phyloP scores from a whole-genome alignment of 2,888 invertebrate species.

The Aspidiotus destructor region DNA sequence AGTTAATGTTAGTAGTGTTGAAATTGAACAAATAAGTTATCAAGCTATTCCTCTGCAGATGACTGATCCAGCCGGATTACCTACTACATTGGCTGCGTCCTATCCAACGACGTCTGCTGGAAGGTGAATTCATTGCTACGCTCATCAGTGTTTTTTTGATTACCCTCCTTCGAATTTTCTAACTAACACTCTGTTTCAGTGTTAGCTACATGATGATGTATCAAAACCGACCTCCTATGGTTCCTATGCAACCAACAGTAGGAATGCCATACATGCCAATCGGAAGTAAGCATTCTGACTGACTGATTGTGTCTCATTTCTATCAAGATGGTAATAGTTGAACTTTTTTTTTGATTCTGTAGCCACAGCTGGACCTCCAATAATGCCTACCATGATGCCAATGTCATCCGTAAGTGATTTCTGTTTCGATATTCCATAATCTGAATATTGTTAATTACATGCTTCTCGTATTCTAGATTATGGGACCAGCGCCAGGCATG shows the following conservation, averaged over 20 bases:
- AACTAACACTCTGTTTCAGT: slow-evolving; percentile 12
- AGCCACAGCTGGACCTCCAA: slow-evolving; percentile 50
- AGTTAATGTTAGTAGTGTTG: too few species aligned
- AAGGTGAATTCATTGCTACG: slow-evolving; percentile 3
- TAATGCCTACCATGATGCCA: slow-evolving; percentile 61
- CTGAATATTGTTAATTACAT: neutral
- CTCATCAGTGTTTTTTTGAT: neutral
- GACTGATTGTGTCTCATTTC: neutral
- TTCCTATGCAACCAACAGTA: slow-evolving; percentile 48
- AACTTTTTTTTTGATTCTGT: slow-evolving; percentile 39
- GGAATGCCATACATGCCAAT: slow-evolving; percentile 47
- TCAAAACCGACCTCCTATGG: slow-evolving; percentile 74
- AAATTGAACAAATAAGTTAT: too few species aligned
- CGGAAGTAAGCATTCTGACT: slow-evolving; percentile 37
- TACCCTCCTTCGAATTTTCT: neutral
- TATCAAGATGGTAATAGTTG: neutral
- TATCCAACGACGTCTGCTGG: slow-evolving; percentile 25
- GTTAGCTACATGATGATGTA: slow-evolving; percentile 53
- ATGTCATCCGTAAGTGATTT: slow-evolving; percentile 54
- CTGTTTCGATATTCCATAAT: slow-evolving; percentile 1
- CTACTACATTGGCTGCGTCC: slow-evolving; percentile 20
- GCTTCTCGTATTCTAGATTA: slow-evolving; percentile 42
- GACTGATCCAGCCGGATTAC: slow-evolving; percentile 19
- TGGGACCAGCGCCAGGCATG: slow-evolving; percentile 48
- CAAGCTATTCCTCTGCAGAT: neutral